Conservation (phyloP, 2,888 invertebrate species). For the Brachyptera putata region DNA sequence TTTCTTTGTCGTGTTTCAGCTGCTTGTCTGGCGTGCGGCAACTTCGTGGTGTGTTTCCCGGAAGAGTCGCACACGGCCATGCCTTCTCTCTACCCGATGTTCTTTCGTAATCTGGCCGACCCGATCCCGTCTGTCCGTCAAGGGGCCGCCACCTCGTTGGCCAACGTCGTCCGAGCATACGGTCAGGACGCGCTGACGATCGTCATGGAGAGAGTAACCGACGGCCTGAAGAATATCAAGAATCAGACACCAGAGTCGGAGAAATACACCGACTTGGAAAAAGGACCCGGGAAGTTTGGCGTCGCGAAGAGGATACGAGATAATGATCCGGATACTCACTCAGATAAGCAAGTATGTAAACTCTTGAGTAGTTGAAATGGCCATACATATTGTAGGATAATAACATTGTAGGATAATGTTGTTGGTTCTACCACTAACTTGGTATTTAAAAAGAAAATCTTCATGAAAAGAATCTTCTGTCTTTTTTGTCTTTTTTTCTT, state of each 20-base stretch:
- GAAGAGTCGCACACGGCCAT: slow-evolving; percentile 45
- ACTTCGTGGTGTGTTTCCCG: slow-evolving; percentile 50
- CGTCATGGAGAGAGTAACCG: slow-evolving; percentile 43
- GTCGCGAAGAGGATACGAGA: slow-evolving; percentile 47
- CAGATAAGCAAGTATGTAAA: slow-evolving; percentile 43
- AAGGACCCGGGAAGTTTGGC: slow-evolving; percentile 45
- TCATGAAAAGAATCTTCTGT: too few species aligned
- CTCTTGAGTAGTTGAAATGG: background rate
- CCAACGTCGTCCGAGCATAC: slow-evolving; percentile 45
- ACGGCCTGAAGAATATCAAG: slow-evolving; percentile 45
- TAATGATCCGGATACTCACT: slow-evolving; percentile 47
- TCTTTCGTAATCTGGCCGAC: slow-evolving; percentile 47
- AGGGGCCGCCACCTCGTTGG: slow-evolving; percentile 51
- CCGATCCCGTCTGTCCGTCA: slow-evolving; percentile 51
- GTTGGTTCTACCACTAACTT: too few species aligned
- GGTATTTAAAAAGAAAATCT: too few species aligned
- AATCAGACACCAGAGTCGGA: slow-evolving; percentile 45
- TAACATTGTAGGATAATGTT: too few species aligned
- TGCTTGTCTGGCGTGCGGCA: slow-evolving; percentile 52
- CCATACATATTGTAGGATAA: background rate
- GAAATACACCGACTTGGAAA: slow-evolving; percentile 43
- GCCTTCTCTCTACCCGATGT: slow-evolving; percentile 46
- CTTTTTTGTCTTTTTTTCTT: too few species aligned
- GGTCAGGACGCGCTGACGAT: slow-evolving; percentile 41
- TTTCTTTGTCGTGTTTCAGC: slow-evolving; percentile 43